phyloP scores from a whole-genome alignment of 2,888 invertebrate species.

The Xestia sexstrigata region DNA sequence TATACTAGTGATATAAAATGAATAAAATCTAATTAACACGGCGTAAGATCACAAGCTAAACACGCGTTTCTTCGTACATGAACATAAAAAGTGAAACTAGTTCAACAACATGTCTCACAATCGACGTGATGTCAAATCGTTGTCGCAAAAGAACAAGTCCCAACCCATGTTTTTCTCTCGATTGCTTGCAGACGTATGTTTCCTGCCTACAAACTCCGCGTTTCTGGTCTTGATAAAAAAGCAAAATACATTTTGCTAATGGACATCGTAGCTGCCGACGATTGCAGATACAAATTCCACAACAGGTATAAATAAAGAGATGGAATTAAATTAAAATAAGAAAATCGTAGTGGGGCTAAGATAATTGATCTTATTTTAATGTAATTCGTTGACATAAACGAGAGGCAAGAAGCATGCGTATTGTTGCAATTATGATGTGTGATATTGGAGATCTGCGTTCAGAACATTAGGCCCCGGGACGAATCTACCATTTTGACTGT shows the following conservation, averaged over 20 bases:
- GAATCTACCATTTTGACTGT: slow-evolving; percentile 14
- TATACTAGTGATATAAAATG: slow-evolving; percentile 67
- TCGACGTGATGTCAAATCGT: slow-evolving; percentile 89
- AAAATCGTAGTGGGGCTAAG: slow-evolving; percentile 75
- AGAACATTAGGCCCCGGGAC: slow-evolving; percentile 44
- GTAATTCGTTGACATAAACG: slow-evolving; percentile 83
- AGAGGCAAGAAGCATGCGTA: slow-evolving; percentile 93
- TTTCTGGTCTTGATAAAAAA: slow-evolving; percentile 98
- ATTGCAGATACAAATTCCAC: slow-evolving; percentile 98
- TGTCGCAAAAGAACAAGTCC: slow-evolving; percentile 87
- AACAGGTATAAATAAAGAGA: slow-evolving; percentile 93
- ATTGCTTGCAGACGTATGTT: slow-evolving; percentile 98
- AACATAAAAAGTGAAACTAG: slow-evolving; percentile 85
- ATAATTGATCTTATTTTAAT: slow-evolving; percentile 87
- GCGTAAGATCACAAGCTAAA: slow-evolving; percentile 88
- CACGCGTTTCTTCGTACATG: slow-evolving; percentile 77
- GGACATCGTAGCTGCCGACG: slow-evolving; percentile 99
- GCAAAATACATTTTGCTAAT: slow-evolving; percentile 99
- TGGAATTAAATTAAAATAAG: slow-evolving; percentile 90
- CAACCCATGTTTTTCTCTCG: slow-evolving; percentile 90
- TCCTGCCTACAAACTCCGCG: slow-evolving; percentile 99
- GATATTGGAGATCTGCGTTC: slow-evolving; percentile 84
- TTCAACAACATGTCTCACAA: slow-evolving; percentile 87
- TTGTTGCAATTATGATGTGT: slow-evolving; percentile 72
- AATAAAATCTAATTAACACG: slow-evolving; percentile 80